Percentiles rank a stretch among this genome's conserved stretches.
Conservation (phyloP, 2,888 invertebrate genomes). For the Drosophila fungiperda region DNA sequence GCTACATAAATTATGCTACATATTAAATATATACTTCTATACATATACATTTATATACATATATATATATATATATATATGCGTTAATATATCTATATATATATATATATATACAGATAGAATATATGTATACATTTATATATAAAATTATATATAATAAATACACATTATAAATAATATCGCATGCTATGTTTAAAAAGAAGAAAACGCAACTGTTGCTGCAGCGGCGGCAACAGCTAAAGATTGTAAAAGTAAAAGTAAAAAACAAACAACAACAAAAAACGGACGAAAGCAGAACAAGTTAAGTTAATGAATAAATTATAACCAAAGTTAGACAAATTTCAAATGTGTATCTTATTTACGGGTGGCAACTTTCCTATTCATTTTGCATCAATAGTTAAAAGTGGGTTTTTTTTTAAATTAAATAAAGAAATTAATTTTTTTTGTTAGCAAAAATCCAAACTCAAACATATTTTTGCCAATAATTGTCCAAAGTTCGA, state of each 20-base stretch:
- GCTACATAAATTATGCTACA: conserved; percentile 75
- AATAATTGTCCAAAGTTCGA: too few relatives aligned
- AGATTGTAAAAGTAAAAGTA: conserved; percentile 42
- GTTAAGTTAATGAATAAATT: conserved; percentile 77
- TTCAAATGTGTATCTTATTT: conserved; percentile 2
- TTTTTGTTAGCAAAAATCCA: too few relatives aligned
- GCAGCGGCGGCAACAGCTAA: conserved; percentile 46
- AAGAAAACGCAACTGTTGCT: conserved; percentile 47
- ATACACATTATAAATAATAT: conserved; percentile 62
- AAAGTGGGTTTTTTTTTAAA: too few relatives aligned
- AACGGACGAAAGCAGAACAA: conserved; percentile 51
- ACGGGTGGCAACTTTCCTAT: background rate
- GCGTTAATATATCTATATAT: conserved; percentile 18
- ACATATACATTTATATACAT: conserved; percentile 21
- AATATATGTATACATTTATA: conserved; percentile 1
- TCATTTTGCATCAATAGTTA: too few relatives aligned
- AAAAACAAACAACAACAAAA: conserved; percentile 16
- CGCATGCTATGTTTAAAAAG: conserved; percentile 69
- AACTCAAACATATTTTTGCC: too few relatives aligned
- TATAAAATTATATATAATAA: conserved; percentile 32
- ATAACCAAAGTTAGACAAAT: conserved; percentile 76
- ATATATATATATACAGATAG: conserved; percentile 14
- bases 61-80: conserved; percentile 17
- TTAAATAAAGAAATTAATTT: too few relatives aligned
- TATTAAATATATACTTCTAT: conserved; percentile 63